Conservation (phyloP, 2,113 vertebrate genomes). For the Mola mola region DNA sequence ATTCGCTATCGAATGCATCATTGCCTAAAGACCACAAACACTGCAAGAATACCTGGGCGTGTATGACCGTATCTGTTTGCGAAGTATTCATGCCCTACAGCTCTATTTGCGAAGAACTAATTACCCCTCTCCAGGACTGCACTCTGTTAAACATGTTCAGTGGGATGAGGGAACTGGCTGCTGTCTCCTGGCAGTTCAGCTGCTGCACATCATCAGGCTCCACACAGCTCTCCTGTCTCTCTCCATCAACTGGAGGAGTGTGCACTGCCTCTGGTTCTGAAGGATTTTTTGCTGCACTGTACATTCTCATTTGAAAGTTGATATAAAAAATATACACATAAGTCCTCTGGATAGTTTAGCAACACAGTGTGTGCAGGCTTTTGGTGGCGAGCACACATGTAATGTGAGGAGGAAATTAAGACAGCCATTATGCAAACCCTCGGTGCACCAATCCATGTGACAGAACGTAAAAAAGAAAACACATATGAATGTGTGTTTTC, state of each 20-base stretch:
- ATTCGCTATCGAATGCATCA: background rate
- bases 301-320: no score
- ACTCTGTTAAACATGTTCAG: slow-evolving; percentile 7
- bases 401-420: no score
- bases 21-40: slow-evolving; percentile 13
- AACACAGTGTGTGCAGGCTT: no score
- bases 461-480: no score
- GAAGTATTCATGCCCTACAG: background rate
- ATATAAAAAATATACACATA: no score
- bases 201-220: slow-evolving; percentile 2
- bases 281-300: background rate
- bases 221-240: background rate
- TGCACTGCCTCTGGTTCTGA: background rate
- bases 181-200: slow-evolving; percentile 3
- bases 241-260: no score
- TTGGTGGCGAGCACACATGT: no score
- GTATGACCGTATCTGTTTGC: background rate
- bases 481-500: no score
- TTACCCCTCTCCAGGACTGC: background rate
- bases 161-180: background rate
- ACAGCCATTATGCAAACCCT: no score
- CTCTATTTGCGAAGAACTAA: slow-evolving; percentile 10
- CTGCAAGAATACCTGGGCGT: background rate
- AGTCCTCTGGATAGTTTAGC: no score
- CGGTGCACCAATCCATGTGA: no score